These are phyloP conservation scores for Clitarchus hookeri DNA, from an alignment of 2,888 invertebrate species.

Conservation along the genomic window DNA sequence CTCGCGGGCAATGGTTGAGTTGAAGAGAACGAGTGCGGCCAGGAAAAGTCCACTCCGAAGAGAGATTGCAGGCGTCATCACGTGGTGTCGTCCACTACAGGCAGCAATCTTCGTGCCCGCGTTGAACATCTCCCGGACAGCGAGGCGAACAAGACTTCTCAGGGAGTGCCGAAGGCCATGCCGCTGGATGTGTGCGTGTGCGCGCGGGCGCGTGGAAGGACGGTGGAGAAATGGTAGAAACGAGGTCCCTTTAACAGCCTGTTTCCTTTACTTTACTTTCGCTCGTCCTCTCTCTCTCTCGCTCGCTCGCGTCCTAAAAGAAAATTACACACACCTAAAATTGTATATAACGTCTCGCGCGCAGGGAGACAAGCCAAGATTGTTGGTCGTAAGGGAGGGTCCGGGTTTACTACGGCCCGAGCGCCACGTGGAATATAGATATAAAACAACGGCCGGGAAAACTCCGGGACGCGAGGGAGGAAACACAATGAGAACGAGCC, in stretches of 20 bases:
- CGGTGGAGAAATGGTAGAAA: no score
- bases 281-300: not conserved
- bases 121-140: no score
- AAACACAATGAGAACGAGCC: not conserved
- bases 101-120: no score
- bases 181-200: no score
- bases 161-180: no score
- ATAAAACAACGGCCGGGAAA: not conserved
- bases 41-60: no score
- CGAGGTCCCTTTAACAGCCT: not conserved
- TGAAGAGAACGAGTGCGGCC: no score
- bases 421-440: conserved; percentile 1
- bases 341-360: conserved; percentile 10
- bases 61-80: no score
- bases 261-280: not conserved
- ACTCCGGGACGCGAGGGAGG: not conserved
- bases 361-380: not conserved
- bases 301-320: conserved; percentile 16
- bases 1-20: no score
- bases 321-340: conserved; percentile 27
- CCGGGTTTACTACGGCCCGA: not conserved
- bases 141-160: no score
- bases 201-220: no score
- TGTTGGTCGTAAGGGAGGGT: conserved; percentile 3
- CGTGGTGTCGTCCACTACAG: no score